Evolutionary conservation across 2,888 invertebrate genomes (phyloP), one percentile per base, ranked within the genome.

Genomic region (Mantis religiosa): DNA sequence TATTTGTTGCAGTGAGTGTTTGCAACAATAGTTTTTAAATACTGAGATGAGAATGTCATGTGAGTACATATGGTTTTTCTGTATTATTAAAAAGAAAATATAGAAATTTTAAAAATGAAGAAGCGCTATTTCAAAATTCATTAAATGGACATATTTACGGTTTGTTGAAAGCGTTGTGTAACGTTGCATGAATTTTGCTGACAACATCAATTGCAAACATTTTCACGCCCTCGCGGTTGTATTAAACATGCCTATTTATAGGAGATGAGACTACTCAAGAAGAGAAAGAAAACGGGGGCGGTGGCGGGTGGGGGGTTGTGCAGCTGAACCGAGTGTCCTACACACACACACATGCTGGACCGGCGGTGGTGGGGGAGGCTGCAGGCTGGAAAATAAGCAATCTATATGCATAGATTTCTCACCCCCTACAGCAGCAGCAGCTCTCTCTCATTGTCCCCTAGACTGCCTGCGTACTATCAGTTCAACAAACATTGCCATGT

Each of bases 351-450:
- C 25, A 25, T 25, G 54, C 54, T 71, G 54, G 54, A 71, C 54
- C 54, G 20, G 15, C 54, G 15, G 54, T 41, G n/a, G 83, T 47
- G 82, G 85, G n/a, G 41, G 84, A 86, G 86, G 89, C 89, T 85
- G 87, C 88, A 87, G 87, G 91, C 92, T 92, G 93, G 93, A 93
- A 94, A 94, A 94, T 93, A 94, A 93, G 94, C 94, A 94, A 94
- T 94, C 94, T 94, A 94, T 94, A 94, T 94, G 94, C 94, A 94
- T 93, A 93, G 93, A 91, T 91, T 91, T 91, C 87, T 90, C 90
- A 89, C 93, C 91, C 91, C 90, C 89, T 87, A 89, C 89, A 89
- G 87, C 88, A 90, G 91, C 91, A 90, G 90, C 91, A 34, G 82
- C 54, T 25, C 20, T 54, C 54, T 54, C 54, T 0, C 20, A 20